Conservation (phyloP, 2,888 invertebrate genomes). For the Mesochorus sp. region DNA sequence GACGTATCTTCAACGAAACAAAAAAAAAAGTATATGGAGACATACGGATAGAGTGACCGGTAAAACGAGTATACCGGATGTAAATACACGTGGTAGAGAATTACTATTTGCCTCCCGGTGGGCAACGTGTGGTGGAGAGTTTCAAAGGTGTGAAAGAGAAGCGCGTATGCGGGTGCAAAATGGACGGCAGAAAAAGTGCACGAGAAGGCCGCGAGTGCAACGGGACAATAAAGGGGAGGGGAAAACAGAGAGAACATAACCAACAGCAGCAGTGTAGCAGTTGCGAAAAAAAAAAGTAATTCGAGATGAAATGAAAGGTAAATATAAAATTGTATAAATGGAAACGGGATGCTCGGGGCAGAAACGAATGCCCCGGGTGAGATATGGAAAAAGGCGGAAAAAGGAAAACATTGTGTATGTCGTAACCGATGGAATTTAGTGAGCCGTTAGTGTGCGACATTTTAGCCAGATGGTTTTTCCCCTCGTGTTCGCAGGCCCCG, state of each 20-base stretch:
- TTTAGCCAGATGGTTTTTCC: conserved; percentile 70
- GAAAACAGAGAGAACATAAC: background rate
- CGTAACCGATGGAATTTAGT: conserved; percentile 72
- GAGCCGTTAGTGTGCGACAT: conserved; percentile 73
- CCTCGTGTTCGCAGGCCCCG: conserved; percentile 1
- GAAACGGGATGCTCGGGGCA: conserved; percentile 14
- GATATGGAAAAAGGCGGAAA: conserved; percentile 1
- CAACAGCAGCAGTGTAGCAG: conserved; percentile 18
- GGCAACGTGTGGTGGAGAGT: background rate
- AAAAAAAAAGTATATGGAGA: background rate
- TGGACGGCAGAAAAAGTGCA: background rate
- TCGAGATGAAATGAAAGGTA: conserved; percentile 64
- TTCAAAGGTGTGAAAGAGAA: background rate
- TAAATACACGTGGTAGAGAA: background rate
- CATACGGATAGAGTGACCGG: background rate
- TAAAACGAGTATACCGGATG: background rate
- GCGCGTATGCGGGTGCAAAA: conserved; percentile 1
- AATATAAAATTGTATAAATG: conserved; percentile 62
- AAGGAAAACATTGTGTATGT: conserved; percentile 11
- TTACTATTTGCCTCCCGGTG: background rate
- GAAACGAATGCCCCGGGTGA: conserved; percentile 32
- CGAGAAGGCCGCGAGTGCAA: too few species aligned
- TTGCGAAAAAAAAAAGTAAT: conserved; percentile 54
- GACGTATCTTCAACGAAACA: background rate
- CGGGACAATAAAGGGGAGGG: too few species aligned